Percentiles rank a stretch among this genome's conserved stretches.
Evolutionary conservation across 1,140 invertebrate genomes (phyloP).

Genomic region (Drosophila fuyamai): DNA sequence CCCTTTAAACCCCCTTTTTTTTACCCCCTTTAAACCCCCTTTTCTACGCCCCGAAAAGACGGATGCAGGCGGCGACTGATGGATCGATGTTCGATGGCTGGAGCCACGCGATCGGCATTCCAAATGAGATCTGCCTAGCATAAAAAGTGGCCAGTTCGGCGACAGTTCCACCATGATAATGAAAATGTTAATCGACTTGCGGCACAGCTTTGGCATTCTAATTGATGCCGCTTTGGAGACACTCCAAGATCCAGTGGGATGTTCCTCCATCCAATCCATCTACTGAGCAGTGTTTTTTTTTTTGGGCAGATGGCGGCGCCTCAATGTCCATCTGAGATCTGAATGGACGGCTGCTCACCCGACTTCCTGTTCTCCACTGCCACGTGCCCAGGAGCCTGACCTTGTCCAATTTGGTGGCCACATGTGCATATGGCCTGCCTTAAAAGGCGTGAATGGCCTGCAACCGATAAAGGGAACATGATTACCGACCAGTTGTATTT

Average conservation of each 20-base stretch:
- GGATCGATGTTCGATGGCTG: constrained; percentile 26
- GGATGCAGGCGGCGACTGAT: constrained; percentile 68
- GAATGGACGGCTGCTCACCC: neutral
- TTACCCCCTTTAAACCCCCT: neutral
- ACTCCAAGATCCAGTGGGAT: constrained; percentile 5
- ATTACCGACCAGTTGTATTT: neutral
- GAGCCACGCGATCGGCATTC: constrained; percentile 49
- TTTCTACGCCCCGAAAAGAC: constrained; percentile 34
- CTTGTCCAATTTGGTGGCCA: constrained; percentile 21
- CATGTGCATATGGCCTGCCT: constrained; percentile 2
- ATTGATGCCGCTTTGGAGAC: constrained; percentile 23
- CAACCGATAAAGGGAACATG: neutral
- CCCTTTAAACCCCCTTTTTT: too few relatives aligned
- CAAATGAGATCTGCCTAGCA: constrained; percentile 50
- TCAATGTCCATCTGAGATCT: constrained; percentile 11
- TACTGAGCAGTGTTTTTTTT: neutral
- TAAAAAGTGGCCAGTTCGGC: constrained; percentile 26
- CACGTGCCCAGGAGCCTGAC: constrained; percentile 23
- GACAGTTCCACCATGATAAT: constrained; percentile 60
- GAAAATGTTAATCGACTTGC: constrained; percentile 68
- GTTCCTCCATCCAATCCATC: neutral
- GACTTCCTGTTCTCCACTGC: constrained; percentile 10
- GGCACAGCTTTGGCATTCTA: constrained; percentile 30
- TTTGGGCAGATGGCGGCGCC: constrained; percentile 22
- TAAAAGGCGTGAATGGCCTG: constrained; percentile 1